Evolutionary conservation across 2,797 vertebrate genomes (phyloP), one percentile per base, ranked within the genome.

Genomic region (Falco cherrug): DNA sequence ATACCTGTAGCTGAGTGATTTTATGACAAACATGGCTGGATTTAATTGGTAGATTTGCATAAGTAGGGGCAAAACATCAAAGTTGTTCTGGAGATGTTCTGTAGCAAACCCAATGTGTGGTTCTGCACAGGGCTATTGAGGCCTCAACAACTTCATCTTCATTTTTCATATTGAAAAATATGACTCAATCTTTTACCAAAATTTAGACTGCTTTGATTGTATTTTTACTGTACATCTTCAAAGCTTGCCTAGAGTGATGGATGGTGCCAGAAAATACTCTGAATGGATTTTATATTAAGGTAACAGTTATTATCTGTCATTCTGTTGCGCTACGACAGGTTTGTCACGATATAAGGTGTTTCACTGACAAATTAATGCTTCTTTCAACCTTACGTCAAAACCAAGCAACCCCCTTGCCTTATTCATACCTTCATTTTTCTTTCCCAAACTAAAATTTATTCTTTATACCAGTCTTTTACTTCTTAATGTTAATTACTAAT

Each of bases 181-280:
- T 76, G 70, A 94, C 39, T 94, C 90, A 92, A 7, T 26, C 54
- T n/a, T 91, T 79, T 89, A 92, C 84, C 33, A 37, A 87, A 69
- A 71, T 82, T 88, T 89, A 67, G 13, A 51, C 43, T 79, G 43
- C 69, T 96, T 89, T 92, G 65, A 33, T 84, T 73, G 24, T 83
- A 79, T 56, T 90, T 92, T 79, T 41, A 93, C 28, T 96, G 16
- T 10, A 54, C 13, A 20, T 77, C 26, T 84, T 91, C 90, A 78
- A 74, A 43, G 18, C 76, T 96, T 92, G 47, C 56, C 12, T 73
- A 37, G 14, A 63, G 91, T 93, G 82, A 95, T 37, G 88, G 41
- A 88, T 93, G 56, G 16, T 85, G 73, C n/a, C n/a, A 41, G 85
- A 91, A 97, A 95, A 96, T 64, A 73, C 59, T 80, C 85, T 85